Base-by-base conservation (phyloP, 2,113 vertebrate genomes). In the Octodon degus region DNA sequence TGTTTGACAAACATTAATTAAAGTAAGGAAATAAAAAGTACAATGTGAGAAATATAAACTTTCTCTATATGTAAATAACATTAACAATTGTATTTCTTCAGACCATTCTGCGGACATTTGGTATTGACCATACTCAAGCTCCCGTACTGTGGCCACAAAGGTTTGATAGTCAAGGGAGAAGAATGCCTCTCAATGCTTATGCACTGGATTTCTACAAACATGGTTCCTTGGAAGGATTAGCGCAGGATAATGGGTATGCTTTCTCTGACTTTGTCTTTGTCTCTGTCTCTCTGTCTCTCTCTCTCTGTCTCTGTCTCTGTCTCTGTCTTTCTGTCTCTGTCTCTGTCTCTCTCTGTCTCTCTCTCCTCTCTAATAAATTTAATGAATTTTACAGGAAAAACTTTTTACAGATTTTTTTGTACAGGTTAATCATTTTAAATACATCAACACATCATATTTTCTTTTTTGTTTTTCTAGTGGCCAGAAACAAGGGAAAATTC, bases 151-250 rank as follows among this genome's bases (percentile, higher is more conserved):
- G n/a, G 47, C 24, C 97, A 74, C 53, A 91, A 10, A 95, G 7
- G 7, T 93, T 86, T 7, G 98, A 98, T 62, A 86, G 37, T 12
- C 93, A 81, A 22, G 97, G 98, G 86, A 98, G 98, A 91, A 97
- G 7, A 55, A 55, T 62, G 94, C 97, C 97, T 4, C 98, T 98
- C 58, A 98, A 98, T 85, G 98, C 98, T 1, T 98, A 98, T 40
- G 97, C 91, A 3, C 97, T 98, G 58, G 98, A 98, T 77, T 98
- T 98, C 6, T 98, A 98, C 24, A 98, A 98, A 84, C 98, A 98
- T 7, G 98, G 98, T 1, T 98, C 97, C 63, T 94, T 98, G 94
- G 3, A 0, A 63, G 98, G 97, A 82, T 3, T 98, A 96, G 47
- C 27, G 24, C 98, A 94, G 5, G 98, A 98, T 81, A 98, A 98